phyloP scores from a whole-genome alignment of 2,113 vertebrate species.

The Gavia stellata region DNA sequence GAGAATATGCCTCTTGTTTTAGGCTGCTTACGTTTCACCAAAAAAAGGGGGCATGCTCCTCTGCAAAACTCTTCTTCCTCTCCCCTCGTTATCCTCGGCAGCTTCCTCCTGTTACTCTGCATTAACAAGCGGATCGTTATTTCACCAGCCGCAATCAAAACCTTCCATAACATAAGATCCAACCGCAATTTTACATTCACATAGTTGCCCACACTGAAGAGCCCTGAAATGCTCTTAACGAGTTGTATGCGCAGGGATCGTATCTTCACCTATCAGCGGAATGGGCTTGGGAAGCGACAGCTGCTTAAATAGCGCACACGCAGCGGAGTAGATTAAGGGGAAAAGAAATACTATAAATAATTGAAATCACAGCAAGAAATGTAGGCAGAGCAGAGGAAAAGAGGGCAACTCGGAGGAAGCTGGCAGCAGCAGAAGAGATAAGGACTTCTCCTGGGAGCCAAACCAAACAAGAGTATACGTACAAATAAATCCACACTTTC shows the following conservation, averaged over 20 bases:
- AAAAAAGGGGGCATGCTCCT: background rate
- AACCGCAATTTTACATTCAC: background rate
- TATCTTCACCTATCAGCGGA: background rate
- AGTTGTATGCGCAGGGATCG: background rate
- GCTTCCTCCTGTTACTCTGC: background rate
- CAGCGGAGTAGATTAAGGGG: background rate
- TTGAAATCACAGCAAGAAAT: conserved; percentile 9
- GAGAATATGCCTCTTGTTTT: background rate
- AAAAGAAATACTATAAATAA: conserved; percentile 38
- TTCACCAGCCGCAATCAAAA: background rate
- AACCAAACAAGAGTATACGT: background rate
- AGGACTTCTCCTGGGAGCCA: background rate
- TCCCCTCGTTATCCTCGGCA: background rate
- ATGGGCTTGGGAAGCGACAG: background rate
- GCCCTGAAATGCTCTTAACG: background rate
- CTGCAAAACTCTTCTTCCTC: background rate
- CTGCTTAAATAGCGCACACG: background rate
- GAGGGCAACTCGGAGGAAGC: background rate
- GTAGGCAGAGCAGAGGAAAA: conserved; percentile 19
- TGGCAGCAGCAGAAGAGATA: background rate
- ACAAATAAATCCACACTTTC: background rate
- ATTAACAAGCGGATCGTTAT: background rate
- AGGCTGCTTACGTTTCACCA: background rate
- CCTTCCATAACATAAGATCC: background rate
- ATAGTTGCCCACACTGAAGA: background rate